Evolutionary conservation across 2,113 vertebrate genomes (phyloP), one percentile per base, ranked within the genome.

Genomic region (Picathartes gymnocephalus): DNA sequence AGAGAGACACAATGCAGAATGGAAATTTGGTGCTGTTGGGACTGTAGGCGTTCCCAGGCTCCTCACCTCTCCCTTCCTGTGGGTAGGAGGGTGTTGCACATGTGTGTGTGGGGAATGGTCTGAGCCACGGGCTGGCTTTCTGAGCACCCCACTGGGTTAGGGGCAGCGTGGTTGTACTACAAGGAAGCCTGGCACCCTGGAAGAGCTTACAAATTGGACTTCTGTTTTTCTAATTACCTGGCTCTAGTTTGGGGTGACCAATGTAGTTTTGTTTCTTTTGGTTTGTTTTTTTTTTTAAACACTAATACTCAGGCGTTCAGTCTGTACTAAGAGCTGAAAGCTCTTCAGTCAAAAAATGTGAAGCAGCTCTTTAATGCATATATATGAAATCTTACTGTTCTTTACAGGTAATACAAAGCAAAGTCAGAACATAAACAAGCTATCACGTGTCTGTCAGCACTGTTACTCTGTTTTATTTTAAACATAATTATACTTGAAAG

Each of bases 21-120:
- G 97, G 97, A 97, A 96, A 97, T 64, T 89, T 1, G 61, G 27
- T 84, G 90, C 66, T 91, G 58, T 73, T 76, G 50, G 47, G 82
- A 33, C 76, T 7, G 91, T 81, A 58, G 95, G 96, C 22, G 51
- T 91, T 87, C 11, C 18, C 28, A 39, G 83, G 83, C 73, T 64
- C 57, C 51, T 51, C n/a, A 4, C 6, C 45, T 88, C 68, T 78
- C 44, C n/a, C 81, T 94, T 86, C 37, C 88, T 61, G 92, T 4
- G 68, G 81, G 74, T 93, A 93, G 92, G 81, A 77, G 6, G 70
- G 91, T 58, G 92, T 37, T 74, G 78, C 61, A 78, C 13, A 40
- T 5, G 2, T 48, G 5, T 22, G 24, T 30, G n/a, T 7, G 77
- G 61, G 33, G 4, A 73, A 33, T 66, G 90, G 62, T 82, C 90